A percentile compares a stretch with the other conserved stretches of the same genome.
phyloP scores from a whole-genome alignment of 1,140 invertebrate species.

The Pogonomyrmex barbatus region DNA sequence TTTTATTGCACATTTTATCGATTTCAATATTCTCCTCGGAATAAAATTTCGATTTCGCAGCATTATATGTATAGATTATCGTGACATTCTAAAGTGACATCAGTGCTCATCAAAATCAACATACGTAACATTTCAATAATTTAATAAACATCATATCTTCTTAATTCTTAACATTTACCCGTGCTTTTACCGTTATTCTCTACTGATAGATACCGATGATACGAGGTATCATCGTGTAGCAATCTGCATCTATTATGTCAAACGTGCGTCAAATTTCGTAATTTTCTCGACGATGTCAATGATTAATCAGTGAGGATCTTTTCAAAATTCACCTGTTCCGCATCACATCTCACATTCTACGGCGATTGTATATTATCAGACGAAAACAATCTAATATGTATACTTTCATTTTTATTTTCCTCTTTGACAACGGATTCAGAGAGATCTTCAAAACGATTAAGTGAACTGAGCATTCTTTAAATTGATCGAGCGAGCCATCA shows the following conservation, averaged over 20 bases:
- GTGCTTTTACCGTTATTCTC: not conserved
- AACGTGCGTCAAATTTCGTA: not conserved
- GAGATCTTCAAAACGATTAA: not conserved
- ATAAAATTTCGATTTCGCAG: slow-evolving; percentile 1
- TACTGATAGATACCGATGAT: no score
- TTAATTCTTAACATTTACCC: not conserved
- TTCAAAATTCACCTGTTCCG: not conserved
- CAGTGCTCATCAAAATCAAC: not conserved
- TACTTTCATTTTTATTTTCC: not conserved
- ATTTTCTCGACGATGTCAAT: not conserved
- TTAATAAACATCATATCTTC: slow-evolving; percentile 13
- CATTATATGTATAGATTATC: not conserved
- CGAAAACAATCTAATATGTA: not conserved
- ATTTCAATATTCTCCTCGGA: slow-evolving; percentile 13
- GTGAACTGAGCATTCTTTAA: not conserved
- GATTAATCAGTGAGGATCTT: slow-evolving; percentile 26
- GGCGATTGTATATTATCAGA: not conserved
- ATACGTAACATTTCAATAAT: slow-evolving; percentile 33
- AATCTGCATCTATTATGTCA: slow-evolving; percentile 22
- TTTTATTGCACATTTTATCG: slow-evolving; percentile 1
- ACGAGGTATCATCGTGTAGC: slow-evolving; percentile 7
- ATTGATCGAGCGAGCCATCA: not conserved
- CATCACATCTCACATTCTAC: not conserved
- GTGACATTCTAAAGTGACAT: slow-evolving; percentile 21
- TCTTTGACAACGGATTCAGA: not conserved